phyloP scores from a whole-genome alignment of 2,888 invertebrate species.

The Coelinius sp. region DNA sequence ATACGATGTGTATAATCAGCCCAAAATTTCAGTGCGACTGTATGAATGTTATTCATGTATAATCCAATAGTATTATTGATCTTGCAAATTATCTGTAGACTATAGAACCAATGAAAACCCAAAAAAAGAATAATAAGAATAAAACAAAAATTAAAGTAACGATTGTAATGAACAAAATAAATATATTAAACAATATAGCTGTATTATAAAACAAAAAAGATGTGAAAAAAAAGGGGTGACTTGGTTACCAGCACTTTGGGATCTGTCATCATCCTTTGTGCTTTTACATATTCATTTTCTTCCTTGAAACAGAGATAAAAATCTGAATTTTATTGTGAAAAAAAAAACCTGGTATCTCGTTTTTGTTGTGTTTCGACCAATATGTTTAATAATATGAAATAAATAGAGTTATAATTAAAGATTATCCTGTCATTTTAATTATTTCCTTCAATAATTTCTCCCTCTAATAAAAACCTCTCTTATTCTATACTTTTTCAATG shows the following conservation, averaged over 20 bases:
- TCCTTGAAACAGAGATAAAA: not conserved
- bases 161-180: conserved; percentile 8
- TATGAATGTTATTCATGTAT: conserved; percentile 20
- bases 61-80: conserved; percentile 9
- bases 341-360: not conserved
- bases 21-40: conserved; percentile 14
- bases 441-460: not conserved
- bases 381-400: not conserved
- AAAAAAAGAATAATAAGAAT: not conserved
- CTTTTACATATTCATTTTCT: not conserved
- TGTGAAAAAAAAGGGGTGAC: not conserved
- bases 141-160: not conserved
- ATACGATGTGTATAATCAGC: conserved; percentile 11
- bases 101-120: not conserved
- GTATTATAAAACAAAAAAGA: conserved; percentile 4
- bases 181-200: conserved; percentile 11
- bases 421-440: not conserved
- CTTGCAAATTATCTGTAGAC: not conserved
- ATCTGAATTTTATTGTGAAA: not conserved
- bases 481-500: not conserved
- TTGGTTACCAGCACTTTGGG: not conserved
- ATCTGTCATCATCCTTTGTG: not conserved
- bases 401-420: conserved; percentile 3
- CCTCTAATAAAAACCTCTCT: not conserved
- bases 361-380: conserved; percentile 2